Conservation (phyloP, 2,888 invertebrate genomes). For the Pammene aurita region DNA sequence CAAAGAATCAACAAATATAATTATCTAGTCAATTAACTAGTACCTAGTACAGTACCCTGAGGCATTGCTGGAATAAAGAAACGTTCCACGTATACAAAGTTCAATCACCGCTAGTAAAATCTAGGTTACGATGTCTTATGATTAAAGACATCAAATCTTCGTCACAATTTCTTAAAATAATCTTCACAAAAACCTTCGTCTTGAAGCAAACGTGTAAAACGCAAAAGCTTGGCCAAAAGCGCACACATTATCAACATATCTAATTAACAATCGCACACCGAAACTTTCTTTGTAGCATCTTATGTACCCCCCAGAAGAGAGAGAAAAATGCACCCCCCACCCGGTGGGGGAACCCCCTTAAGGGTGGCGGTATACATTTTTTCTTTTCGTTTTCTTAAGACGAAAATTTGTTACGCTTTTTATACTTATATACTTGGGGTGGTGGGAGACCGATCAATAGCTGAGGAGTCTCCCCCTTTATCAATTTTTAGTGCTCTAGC, state of each 20-base stretch:
- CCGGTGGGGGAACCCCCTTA: conserved; percentile 52
- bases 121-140: background rate
- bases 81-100: background rate
- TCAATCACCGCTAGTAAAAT: background rate
- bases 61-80: background rate
- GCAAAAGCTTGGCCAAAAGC: background rate
- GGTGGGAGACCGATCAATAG: conserved; percentile 72
- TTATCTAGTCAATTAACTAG: background rate
- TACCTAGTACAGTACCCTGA: conserved; percentile 3
- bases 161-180: background rate
- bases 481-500: conserved; percentile 80
- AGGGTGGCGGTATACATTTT: conserved; percentile 81
- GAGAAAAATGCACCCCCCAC: conserved; percentile 74
- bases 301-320: conserved; percentile 65
- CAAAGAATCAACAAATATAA: background rate
- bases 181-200: background rate
- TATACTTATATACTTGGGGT: conserved; percentile 77
- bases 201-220: background rate
- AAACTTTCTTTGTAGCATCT: conserved; percentile 81
- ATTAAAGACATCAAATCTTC: background rate
- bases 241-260: conserved; percentile 51
- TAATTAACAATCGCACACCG: conserved; percentile 71
- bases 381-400: conserved; percentile 84
- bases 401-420: conserved; percentile 84
- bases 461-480: conserved; percentile 70